Conservation (phyloP, 2,797 vertebrate genomes). For the Melanotaenia trifasciata region DNA sequence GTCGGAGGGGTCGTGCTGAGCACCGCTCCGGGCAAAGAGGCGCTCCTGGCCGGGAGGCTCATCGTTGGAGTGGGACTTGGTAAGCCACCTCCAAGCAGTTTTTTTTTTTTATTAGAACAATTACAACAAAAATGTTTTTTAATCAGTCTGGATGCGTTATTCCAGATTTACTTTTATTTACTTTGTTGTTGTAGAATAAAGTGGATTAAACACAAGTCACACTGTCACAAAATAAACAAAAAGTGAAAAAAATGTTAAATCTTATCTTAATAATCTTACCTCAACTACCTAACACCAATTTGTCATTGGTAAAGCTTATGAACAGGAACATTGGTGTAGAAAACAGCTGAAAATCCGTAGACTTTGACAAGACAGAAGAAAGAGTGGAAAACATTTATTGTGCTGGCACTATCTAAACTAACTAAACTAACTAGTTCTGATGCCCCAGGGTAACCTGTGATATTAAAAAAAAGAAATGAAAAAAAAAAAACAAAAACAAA, state of each 20-base stretch:
- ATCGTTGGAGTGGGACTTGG: constrained; percentile 95
- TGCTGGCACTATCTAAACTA: no score
- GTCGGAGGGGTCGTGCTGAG: constrained; percentile 89
- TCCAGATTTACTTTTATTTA: neutral
- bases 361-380: neutral
- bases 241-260: neutral
- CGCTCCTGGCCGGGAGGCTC: constrained; percentile 89
- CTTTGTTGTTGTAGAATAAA: neutral
- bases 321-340: neutral
- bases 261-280: neutral
- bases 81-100: constrained; percentile 74
- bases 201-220: neutral
- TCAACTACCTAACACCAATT: neutral
- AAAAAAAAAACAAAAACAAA: no score
- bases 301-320: neutral
- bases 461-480: neutral
- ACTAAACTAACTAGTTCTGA: neutral
- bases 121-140: neutral
- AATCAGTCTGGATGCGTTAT: neutral
- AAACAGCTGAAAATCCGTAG: neutral
- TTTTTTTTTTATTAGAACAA: neutral
- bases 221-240: neutral
- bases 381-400: neutral
- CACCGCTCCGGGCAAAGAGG: constrained; percentile 88
- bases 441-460: neutral